These are phyloP conservation scores for Wiebesia pumilae DNA, from an alignment of 1,140 invertebrate genomes.

Conservation along the genomic window DNA sequence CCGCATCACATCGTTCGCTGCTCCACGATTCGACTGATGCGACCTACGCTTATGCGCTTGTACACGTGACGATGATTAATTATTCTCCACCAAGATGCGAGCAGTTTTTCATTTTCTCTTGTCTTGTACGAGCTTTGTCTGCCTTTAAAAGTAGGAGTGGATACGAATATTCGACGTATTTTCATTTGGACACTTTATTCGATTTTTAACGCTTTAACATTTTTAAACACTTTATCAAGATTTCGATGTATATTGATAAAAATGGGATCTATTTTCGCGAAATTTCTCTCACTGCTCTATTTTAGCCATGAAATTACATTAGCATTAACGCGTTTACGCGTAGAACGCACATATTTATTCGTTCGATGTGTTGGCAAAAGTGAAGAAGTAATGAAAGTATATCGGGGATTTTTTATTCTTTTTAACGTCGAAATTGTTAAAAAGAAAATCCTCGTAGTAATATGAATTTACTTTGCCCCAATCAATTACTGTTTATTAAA, in stretches of 20 bases:
- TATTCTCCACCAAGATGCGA: constrained; percentile 18
- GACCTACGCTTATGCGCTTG: not conserved
- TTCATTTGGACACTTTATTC: not conserved
- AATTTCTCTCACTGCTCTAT: not conserved
- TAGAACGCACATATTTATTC: not conserved
- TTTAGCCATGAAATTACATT: not conserved
- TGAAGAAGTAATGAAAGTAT: no score
- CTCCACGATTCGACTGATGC: constrained; percentile 47
- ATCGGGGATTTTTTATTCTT: no score
- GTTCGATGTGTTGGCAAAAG: no score
- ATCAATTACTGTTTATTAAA: no score
- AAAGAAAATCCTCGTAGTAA: no score
- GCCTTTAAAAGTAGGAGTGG: not conserved
- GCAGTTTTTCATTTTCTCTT: constrained; percentile 47
- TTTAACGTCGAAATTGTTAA: no score
- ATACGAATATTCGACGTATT: not conserved
- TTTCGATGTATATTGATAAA: constrained; percentile 38
- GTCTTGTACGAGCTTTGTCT: not conserved
- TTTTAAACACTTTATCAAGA: constrained; percentile 40
- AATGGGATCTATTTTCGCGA: not conserved
- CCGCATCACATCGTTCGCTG: constrained; percentile 40
- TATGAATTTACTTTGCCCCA: no score
- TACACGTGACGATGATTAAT: constrained; percentile 50
- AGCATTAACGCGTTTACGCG: not conserved
- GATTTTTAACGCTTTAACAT: not conserved